Base-by-base conservation (phyloP, 2,113 vertebrate species). In the Rhinoptilus africanus region DNA sequence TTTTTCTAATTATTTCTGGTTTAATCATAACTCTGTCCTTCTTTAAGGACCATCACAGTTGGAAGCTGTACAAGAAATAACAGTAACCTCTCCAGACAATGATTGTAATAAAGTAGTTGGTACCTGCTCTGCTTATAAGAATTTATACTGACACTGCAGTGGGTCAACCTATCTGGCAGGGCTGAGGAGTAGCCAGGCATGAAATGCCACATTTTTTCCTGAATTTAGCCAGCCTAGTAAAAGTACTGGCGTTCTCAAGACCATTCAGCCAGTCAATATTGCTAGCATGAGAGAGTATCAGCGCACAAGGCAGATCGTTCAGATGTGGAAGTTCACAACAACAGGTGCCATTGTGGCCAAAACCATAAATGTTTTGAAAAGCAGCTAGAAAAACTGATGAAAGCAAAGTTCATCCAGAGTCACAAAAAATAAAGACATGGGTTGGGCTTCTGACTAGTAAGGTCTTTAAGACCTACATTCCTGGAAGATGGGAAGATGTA, bases 1-100 rank as follows among this genome's bases (percentile, higher is more conserved):
- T 86, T 94, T 92, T 84, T 47, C 43, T 93, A 85, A 94, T 95
- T 93, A 88, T 68, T 92, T 81, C 62, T 94, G 23, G 39, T 95
- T 92, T 94, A 92, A 84, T 95, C 79, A 81, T 64, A 83, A 72
- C 20, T 85, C 41, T 30, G 4, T 83, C 37, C 30, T 74, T 59
- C 34, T 85, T 77, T 77, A 80, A 84, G 76, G 30, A 45, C 56
- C 37, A 39, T 51, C 72, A 53, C 39, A 60, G 54, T 85, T 81
- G 30, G 64, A 79, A 86, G 83, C 27, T 78, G 48, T 43, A 32
- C 21, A 78, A 86, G 53, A 91, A 93, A 64, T 45, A 76, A 41
- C 71, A 91, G 72, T 56, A 84, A 64, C 37, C 8, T 81, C 56
- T 51, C 63, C 39, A 45, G 74, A 51, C 12, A 59, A 27, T 12